phyloP scores from a whole-genome alignment of 2,113 vertebrate genomes.

The Lasiurus borealis region DNA sequence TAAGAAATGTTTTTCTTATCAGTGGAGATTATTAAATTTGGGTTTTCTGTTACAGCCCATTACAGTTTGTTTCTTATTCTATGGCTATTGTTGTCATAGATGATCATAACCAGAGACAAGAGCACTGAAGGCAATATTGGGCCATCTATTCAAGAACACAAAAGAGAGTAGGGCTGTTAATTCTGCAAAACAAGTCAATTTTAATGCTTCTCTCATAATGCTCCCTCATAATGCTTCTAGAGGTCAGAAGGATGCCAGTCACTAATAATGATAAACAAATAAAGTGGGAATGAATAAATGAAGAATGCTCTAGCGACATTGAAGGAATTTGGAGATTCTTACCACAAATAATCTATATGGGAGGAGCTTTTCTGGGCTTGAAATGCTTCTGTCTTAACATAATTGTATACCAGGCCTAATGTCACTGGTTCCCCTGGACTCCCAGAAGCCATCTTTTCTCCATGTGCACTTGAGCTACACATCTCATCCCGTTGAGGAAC shows the following conservation, averaged over 20 bases:
- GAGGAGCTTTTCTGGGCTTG: neutral
- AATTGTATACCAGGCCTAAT: neutral
- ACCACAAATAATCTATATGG: neutral
- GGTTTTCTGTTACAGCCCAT: neutral
- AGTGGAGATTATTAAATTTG: neutral
- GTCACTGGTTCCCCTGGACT: neutral
- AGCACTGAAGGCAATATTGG: accelerated
- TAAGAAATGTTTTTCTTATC: neutral
- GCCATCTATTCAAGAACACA: neutral
- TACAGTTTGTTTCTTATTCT: accelerated
- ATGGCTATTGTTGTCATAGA: too few relatives aligned
- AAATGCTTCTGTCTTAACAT: neutral
- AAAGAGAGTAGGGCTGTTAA: too few relatives aligned
- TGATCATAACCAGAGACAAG: neutral
- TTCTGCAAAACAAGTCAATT: neutral
- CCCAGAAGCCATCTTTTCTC: neutral
- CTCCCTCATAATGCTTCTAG: neutral
- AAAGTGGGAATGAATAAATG: neutral
- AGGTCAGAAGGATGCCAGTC: neutral
- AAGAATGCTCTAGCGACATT: accelerated
- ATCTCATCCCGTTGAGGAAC: neutral
- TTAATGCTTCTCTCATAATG: neutral
- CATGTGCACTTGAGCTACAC: neutral
- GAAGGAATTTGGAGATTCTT: neutral
- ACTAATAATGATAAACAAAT: neutral